Percentiles rank a stretch among this genome's conserved stretches.
phyloP scores from a whole-genome alignment of 2,113 vertebrate species.

The Furnarius figulus region DNA sequence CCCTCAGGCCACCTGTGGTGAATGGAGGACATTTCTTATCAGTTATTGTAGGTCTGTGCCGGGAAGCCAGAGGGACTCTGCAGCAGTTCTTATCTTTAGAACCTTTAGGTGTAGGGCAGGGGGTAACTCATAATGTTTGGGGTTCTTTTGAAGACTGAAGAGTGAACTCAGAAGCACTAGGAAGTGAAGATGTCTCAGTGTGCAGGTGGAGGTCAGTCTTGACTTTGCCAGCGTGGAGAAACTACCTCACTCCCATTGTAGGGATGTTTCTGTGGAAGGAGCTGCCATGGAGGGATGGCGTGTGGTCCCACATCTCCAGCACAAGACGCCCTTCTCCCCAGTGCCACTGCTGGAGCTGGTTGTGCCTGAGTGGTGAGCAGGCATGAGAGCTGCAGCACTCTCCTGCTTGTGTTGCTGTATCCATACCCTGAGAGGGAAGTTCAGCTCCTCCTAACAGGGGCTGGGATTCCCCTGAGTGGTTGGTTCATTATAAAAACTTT shows the following conservation, averaged over 20 bases:
- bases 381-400: background rate
- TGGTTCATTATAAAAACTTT: background rate
- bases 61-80: background rate
- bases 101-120: background rate
- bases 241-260: background rate
- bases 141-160: background rate
- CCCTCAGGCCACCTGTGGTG: background rate
- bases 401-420: background rate
- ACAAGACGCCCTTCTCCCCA: background rate
- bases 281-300: background rate
- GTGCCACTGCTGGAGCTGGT: background rate
- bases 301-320: fast-evolving
- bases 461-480: background rate
- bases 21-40: background rate
- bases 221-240: background rate
- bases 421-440: background rate
- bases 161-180: background rate
- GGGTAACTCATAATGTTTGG: background rate
- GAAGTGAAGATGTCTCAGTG: background rate
- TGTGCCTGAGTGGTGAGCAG: background rate
- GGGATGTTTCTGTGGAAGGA: background rate
- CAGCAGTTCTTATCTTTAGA: background rate
- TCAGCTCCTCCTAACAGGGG: background rate
- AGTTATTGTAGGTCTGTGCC: background rate
- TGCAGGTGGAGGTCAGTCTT: background rate